phyloP scores from a whole-genome alignment of 2,888 invertebrate genomes.

The Cantharis flavilabris region DNA sequence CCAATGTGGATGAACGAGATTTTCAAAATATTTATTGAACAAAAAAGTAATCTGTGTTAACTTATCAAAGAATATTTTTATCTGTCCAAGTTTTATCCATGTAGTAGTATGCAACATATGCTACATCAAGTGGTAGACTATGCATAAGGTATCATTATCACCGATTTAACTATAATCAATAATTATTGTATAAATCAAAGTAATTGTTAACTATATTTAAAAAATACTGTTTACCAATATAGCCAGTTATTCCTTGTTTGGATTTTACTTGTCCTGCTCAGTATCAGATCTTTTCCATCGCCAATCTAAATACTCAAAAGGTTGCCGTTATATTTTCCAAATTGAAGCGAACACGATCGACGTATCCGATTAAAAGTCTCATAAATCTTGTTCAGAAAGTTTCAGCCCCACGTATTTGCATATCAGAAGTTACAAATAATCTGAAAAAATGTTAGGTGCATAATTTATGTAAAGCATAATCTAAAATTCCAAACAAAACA shows the following conservation, averaged over 20 bases:
- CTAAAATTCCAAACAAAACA: slow-evolving; percentile 8
- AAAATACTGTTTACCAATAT: no score
- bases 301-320: not conserved
- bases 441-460: slow-evolving; percentile 10
- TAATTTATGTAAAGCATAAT: slow-evolving; percentile 23
- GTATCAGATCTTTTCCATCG: not conserved
- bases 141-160: no score
- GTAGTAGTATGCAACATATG: not conserved
- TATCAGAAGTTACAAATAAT: slow-evolving; percentile 18
- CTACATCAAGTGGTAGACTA: not conserved
- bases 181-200: no score
- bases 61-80: not conserved
- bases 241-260: not conserved
- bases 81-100: no score
- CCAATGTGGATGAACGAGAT: not conserved
- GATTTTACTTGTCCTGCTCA: not conserved
- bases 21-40: not conserved
- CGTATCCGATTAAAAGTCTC: slow-evolving; percentile 12
- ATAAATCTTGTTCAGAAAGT: slow-evolving; percentile 12
- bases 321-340: not conserved
- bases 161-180: no score
- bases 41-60: not conserved
- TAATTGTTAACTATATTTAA: no score
- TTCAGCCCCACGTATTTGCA: slow-evolving; percentile 17
- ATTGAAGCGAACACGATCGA: slow-evolving; percentile 10